Base-by-base conservation (phyloP, 2,888 invertebrate genomes). In the Melikaiella ostensackeni region DNA sequence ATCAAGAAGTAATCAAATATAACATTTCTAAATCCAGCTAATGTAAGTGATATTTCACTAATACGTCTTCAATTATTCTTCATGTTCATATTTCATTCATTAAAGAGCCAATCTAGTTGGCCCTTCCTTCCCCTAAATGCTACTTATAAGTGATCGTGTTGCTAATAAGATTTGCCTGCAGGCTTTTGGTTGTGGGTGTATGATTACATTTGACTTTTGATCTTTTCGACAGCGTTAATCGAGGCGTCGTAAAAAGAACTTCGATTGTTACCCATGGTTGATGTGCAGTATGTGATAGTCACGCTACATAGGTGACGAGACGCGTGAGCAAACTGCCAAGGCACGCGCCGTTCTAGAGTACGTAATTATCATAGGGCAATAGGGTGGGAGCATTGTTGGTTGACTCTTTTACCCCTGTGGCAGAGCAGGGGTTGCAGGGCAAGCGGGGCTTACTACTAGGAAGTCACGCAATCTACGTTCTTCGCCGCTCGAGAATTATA, bases 311-410 rank as follows among this genome's bases (percentile, higher is more conserved):
- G 78, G 84, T 81, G 87, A 86, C 86, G 85, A 80, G 85, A 76
- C 85, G 87, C 85, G 86, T 84, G 86, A 86, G 84, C 81, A 82
- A 85, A 84, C 86, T 85, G 84, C 86, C 86, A 81, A 85, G 88
- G 87, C 90, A 90, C 89, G 89, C 89, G 89, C 87, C 88, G 84
- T 81, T 84, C 82, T 85, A 79, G 88, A 88, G 88, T 83, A 88
- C 86, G 85, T 89, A 89, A 89, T 89, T 89, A 89, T 89, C 85
- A 86, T 88, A 85, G 87, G 82, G 77, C 76, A 82, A 78, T 76
- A 81, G 82, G 81, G 82, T 79, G 79, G 78, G 78, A 63, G 50
- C 62, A 50, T 76, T 57, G 33, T 59, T 42, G 55, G 59, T 61
- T 38, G 57, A 50, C 75, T 50, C 75, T 35, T 62, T 55, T 38